Evolutionary conservation across 2,797 vertebrate genomes (phyloP), one percentile per base, ranked within the genome.

Genomic region (Podargus strigoides): DNA sequence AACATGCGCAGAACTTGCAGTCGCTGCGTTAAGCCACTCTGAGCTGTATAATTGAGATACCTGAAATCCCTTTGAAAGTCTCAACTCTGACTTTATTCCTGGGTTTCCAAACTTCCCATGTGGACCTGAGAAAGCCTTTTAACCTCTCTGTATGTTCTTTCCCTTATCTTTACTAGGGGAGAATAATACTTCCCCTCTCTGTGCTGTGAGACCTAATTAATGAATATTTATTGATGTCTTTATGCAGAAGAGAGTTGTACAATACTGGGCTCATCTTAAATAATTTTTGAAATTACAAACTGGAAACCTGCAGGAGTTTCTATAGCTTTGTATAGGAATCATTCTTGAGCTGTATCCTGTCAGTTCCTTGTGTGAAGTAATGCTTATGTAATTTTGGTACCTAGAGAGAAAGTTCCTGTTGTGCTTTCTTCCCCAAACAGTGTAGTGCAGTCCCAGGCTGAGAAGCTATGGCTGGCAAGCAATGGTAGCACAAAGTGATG

Each of bases 211-310:
- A 63, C 37, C 44, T 56, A 66, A 69, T 52, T 74, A 1, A 50
- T 90, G 34, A 90, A 84, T 81, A 81, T 88, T 86, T 67, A 88
- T 76, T 7, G 2, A 27, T 24, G 42, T 49, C 66, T 86, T 44
- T 90, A 52, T 82, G 70, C 20, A 63, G 50, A 67, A 81, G 23
- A 49, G 16, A 76, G 26, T 32, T 87, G 36, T 63, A 52, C 37
- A 59, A 14, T 36, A 39, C 26, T 17, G 30, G 19, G 34, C 21
- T 47, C 42, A 26, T 69, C 53, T 36, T 18, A 91, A 87, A 66
- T 50, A 41, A 52, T 55, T 89, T 85, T 63, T 72, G 32, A 84
- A 91, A 26, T 44, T 84, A 28, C 37, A 55, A 30, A 47, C 4
- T 72, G 44, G 26, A 68, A 60, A 39, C 32, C 41, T 64, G 16